phyloP scores from a whole-genome alignment of 1,140 invertebrate genomes.

The Drosophila subpulchrella region DNA sequence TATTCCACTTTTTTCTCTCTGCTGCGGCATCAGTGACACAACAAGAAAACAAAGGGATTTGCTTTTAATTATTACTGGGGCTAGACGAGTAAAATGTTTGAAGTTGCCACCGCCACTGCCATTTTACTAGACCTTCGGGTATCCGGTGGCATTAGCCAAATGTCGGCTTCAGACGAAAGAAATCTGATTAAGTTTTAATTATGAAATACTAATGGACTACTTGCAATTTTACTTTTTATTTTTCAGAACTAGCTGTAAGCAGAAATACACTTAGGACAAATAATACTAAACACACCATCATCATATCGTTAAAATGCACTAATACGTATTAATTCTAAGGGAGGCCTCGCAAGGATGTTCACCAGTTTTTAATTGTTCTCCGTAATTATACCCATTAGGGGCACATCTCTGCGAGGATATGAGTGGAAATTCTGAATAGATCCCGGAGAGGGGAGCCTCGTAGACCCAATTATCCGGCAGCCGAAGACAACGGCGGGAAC shows the following conservation, averaged over 20 bases:
- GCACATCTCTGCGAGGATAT: too few relatives aligned
- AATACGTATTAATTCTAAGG: too few relatives aligned
- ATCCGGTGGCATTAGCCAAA: conserved; percentile 7
- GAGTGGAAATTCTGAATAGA: too few relatives aligned
- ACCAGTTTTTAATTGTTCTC: too few relatives aligned
- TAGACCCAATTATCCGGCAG: too few relatives aligned
- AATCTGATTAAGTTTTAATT: not conserved
- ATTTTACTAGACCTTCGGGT: conserved; percentile 6
- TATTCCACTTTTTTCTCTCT: conserved; percentile 44
- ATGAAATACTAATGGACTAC: not conserved
- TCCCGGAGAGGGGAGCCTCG: too few relatives aligned
- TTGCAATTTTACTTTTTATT: not conserved
- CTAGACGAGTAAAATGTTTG: conserved; percentile 61
- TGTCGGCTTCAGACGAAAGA: not conserved
- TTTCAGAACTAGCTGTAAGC: too few relatives aligned
- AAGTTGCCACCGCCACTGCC: conserved; percentile 49
- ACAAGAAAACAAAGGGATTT: conserved; percentile 36
- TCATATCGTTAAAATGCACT: too few relatives aligned
- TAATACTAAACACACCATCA: too few relatives aligned
- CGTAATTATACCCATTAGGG: too few relatives aligned
- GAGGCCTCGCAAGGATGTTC: too few relatives aligned
- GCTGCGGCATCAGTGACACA: not conserved
- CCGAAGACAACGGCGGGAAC: not conserved
- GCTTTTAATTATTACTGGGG: conserved; percentile 63
- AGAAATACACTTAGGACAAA: too few relatives aligned